Percentiles rank a stretch among this genome's conserved stretches.
Evolutionary conservation across 2,113 vertebrate genomes (phyloP).

Genomic region (Hippoglossus stenolepis): DNA sequence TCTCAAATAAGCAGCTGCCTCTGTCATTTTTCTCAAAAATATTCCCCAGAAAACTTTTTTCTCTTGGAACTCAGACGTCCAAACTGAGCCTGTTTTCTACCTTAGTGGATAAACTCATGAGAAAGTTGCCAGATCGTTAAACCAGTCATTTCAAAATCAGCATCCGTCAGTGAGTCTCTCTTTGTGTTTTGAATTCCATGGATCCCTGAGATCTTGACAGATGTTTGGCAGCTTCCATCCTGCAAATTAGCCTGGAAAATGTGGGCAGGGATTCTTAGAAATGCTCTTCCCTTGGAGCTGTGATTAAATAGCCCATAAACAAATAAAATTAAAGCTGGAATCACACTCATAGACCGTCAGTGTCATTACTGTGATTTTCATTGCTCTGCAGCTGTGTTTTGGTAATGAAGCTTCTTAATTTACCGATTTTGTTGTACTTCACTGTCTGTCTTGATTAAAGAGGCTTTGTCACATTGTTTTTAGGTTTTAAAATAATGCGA

Average conservation of each 20-base stretch:
- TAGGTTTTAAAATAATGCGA: not conserved
- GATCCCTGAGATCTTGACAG: slow-evolving; percentile 35
- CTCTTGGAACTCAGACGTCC: not conserved
- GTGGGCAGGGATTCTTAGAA: not conserved
- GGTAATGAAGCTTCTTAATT: not conserved
- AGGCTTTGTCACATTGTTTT: not conserved
- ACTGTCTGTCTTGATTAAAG: not conserved
- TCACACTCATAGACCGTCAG: not conserved
- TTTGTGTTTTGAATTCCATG: slow-evolving; percentile 3
- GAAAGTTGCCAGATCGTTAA: slow-evolving; percentile 8
- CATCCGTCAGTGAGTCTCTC: not conserved
- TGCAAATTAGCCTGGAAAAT: slow-evolving; percentile 9
- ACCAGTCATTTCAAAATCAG: slow-evolving; percentile 19
- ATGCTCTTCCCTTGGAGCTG: slow-evolving; percentile 3
- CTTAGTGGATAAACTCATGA: not conserved
- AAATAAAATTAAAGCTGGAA: slow-evolving; percentile 2
- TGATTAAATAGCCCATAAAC: not conserved
- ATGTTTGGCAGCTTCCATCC: slow-evolving; percentile 25
- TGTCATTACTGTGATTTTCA: not conserved
- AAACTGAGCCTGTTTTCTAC: slow-evolving; percentile 21
- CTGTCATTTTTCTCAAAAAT: slow-evolving; percentile 32
- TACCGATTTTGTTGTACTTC: not conserved
- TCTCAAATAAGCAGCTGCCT: slow-evolving; percentile 25
- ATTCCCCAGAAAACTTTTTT: slow-evolving; percentile 14
- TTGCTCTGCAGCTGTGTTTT: not conserved